These are phyloP conservation scores for Caretta caretta DNA, from an alignment of 2,113 vertebrate genomes.

Conservation along the genomic window DNA sequence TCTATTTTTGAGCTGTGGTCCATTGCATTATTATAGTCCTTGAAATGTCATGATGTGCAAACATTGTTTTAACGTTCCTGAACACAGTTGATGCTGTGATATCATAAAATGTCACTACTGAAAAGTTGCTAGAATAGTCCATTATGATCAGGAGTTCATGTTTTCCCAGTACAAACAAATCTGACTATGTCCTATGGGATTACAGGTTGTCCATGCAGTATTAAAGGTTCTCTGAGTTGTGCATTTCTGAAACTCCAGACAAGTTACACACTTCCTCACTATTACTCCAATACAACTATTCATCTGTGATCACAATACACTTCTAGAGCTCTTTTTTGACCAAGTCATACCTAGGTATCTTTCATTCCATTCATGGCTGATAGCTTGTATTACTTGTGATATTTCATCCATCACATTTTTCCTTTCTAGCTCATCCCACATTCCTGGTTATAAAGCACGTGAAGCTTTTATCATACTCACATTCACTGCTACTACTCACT, in stretches of 20 bases:
- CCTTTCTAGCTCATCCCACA: neutral
- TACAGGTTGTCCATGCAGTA: neutral
- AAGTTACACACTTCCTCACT: neutral
- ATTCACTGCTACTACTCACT: neutral
- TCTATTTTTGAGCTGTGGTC: neutral
- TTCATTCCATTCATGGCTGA: neutral
- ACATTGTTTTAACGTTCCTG: neutral
- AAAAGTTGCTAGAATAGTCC: neutral
- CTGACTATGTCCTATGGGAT: neutral
- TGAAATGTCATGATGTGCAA: neutral
- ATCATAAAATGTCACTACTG: neutral
- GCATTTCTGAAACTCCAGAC: neutral
- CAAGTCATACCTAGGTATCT: neutral
- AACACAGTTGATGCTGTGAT: neutral
- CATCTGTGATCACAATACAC: neutral
- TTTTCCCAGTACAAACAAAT: neutral
- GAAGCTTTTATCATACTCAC: neutral
- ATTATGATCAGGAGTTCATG: neutral
- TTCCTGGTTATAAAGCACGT: neutral
- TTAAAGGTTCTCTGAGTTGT: neutral
- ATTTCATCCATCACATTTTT: neutral
- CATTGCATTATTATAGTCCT: neutral
- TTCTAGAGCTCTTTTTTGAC: neutral
- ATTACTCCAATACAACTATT: neutral
- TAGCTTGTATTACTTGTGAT: neutral